Percentiles rank a stretch among this genome's conserved stretches.
Conservation (phyloP, 2,888 invertebrate species). For the Leucophora obtusa region DNA sequence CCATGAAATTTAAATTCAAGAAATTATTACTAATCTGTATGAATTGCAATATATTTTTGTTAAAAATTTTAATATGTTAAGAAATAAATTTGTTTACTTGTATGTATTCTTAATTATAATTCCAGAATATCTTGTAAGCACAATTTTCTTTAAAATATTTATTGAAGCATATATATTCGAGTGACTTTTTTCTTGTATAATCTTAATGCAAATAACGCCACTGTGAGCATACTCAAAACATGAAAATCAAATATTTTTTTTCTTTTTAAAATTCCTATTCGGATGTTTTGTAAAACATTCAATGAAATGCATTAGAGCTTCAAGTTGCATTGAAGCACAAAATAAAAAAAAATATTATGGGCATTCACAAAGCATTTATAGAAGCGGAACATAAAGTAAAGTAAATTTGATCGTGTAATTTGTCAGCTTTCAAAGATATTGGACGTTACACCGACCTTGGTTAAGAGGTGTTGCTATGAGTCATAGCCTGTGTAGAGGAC, state of each 20-base stretch:
- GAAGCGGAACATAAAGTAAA: not conserved
- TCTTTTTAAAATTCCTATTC: conserved; percentile 17
- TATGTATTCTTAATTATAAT: not conserved
- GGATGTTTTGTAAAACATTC: conserved; percentile 5
- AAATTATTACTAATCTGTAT: no score
- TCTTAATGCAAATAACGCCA: conserved; percentile 49
- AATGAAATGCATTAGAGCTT: conserved; percentile 49
- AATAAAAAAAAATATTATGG: conserved; percentile 1
- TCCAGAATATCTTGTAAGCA: conserved; percentile 41
- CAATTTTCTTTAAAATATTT: conserved; percentile 34
- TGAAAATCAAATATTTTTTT: conserved; percentile 57
- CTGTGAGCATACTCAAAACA: conserved; percentile 14
- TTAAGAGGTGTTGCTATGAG: no score
- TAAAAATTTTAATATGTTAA: no score
- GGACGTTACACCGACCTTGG: no score
- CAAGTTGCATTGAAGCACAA: conserved; percentile 45
- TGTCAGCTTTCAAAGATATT: no score
- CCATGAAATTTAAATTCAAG: no score
- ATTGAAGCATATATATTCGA: conserved; percentile 46
- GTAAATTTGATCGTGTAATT: no score
- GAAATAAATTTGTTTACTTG: not conserved
- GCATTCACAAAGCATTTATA: no score
- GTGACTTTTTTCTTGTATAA: conserved; percentile 32
- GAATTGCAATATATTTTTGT: no score
- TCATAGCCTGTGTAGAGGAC: no score